Evolutionary conservation across 2,888 invertebrate species (phyloP).

Genomic region (Cantharis rustica): DNA sequence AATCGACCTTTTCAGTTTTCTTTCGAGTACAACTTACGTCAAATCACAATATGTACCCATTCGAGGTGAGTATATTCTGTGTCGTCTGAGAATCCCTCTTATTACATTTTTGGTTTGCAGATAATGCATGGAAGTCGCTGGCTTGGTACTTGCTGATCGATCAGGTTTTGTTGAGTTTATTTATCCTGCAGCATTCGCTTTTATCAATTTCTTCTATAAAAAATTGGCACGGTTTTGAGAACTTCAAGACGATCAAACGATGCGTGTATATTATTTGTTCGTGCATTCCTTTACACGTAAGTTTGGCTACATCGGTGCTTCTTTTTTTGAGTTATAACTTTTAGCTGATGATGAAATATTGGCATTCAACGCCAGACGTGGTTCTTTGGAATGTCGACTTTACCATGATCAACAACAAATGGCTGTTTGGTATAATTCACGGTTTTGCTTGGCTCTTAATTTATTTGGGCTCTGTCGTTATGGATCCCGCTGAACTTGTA

Average conservation of each 20-base stretch:
- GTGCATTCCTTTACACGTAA: constrained; percentile 56
- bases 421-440: constrained; percentile 59
- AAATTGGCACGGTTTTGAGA: constrained; percentile 52
- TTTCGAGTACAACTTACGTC: not conserved
- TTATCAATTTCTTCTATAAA: constrained; percentile 60
- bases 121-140: constrained; percentile 47
- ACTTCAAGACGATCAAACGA: constrained; percentile 55
- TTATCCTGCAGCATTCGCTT: constrained; percentile 64
- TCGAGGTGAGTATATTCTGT: not conserved
- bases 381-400: constrained; percentile 63
- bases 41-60: not conserved
- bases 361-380: constrained; percentile 58
- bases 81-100: not conserved
- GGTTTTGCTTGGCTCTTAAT: constrained; percentile 62
- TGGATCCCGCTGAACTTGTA: constrained; percentile 65
- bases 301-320: constrained; percentile 27
- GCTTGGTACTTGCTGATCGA: constrained; percentile 56
- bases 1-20: not conserved
- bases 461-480: constrained; percentile 64
- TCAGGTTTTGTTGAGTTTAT: constrained; percentile 57
- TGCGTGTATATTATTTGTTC: constrained; percentile 59
- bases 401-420: constrained; percentile 56
- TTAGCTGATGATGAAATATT: constrained; percentile 59
- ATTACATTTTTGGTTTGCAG: no score
- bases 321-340: constrained; percentile 41